Evolutionary conservation across 2,797 vertebrate species (phyloP).

Genomic region (Macropodus opercularis): DNA sequence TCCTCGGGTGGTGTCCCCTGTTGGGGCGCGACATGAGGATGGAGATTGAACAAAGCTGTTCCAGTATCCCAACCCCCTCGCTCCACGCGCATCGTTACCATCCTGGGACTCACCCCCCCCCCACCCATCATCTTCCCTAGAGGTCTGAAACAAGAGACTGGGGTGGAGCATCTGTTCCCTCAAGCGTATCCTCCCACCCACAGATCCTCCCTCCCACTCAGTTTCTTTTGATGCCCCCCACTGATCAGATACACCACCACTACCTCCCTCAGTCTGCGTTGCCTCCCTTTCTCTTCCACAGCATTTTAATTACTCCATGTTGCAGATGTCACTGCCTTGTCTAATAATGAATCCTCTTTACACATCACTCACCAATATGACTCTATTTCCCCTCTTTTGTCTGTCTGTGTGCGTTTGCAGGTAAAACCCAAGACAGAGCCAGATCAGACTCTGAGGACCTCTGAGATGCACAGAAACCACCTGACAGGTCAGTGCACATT

Average conservation of each 20-base stretch:
- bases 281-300: constrained; percentile 3
- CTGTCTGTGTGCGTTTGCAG: constrained; percentile 38
- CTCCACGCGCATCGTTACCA: constrained; percentile 48
- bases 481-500: constrained; percentile 50
- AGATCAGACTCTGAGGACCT: constrained; percentile 11
- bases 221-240: constrained; percentile 37
- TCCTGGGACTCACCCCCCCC: constrained; percentile 28
- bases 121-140: constrained; percentile 42
- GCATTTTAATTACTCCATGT: constrained; percentile 13
- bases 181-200: constrained; percentile 38
- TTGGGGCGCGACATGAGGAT: constrained; percentile 61
- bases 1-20: constrained; percentile 46
- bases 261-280: constrained; percentile 1
- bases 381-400: background rate
- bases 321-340: background rate
- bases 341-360: background rate
- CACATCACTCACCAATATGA: background rate
- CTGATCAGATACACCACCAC: constrained; percentile 19
- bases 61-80: constrained; percentile 35
- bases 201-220: constrained; percentile 38
- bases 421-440: constrained; percentile 28
- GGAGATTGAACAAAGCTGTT: constrained; percentile 56
- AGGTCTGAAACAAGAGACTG: constrained; percentile 63
- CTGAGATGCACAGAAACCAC: constrained; percentile 62
- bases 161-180: constrained; percentile 76